A percentile compares a stretch with the other conserved stretches of the same genome.
Conservation (phyloP, 92 coral and sea anemone genomes). For the Parazoanthus atlanticus region DNA sequence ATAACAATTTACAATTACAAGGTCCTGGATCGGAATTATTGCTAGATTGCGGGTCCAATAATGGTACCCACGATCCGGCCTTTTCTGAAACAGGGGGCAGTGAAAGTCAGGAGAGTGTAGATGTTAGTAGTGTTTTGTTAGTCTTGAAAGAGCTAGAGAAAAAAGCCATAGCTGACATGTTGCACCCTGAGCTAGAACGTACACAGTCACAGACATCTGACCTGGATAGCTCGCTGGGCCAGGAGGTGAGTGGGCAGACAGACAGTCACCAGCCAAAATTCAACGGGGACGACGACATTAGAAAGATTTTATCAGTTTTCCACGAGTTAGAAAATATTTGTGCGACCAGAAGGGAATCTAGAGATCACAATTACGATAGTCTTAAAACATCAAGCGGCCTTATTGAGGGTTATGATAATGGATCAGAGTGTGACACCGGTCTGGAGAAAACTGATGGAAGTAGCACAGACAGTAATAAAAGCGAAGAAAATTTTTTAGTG, state of each 20-base stretch:
- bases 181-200: neutral
- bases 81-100: neutral
- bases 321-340: slow-evolving; percentile 20
- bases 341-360: slow-evolving; percentile 5
- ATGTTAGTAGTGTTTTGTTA: slow-evolving; percentile 14
- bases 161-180: slow-evolving; percentile 16
- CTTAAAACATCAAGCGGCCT: neutral
- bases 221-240: neutral
- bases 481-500: neutral
- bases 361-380: neutral
- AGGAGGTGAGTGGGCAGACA: neutral
- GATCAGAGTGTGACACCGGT: neutral
- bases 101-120: slow-evolving; percentile 1
- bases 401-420: neutral
- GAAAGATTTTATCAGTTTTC: slow-evolving; percentile 25
- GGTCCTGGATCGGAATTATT: neutral
- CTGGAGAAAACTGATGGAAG: neutral
- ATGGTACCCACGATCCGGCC: neutral
- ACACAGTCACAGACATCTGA: slow-evolving; percentile 1
- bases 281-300: slow-evolving; percentile 31
- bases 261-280: neutral
- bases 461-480: neutral
- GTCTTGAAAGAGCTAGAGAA: slow-evolving; percentile 20
- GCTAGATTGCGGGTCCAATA: neutral
- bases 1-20: neutral